Evolutionary conservation across 2,113 vertebrate species (phyloP).

Genomic region (Pseudopodoces humilis): DNA sequence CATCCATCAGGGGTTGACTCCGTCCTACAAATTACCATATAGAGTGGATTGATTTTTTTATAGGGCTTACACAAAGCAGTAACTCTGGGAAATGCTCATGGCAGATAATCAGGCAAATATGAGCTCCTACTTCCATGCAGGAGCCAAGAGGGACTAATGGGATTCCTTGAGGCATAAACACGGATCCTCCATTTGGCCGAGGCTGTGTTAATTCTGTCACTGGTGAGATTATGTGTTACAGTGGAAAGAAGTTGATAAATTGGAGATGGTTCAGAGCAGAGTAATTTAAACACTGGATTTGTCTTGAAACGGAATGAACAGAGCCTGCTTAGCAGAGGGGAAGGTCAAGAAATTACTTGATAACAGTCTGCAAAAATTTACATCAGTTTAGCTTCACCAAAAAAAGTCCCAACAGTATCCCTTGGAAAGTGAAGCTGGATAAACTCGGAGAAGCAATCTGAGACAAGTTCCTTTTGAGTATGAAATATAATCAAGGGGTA

Average conservation of each 20-base stretch:
- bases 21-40: constrained; percentile 17
- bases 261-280: neutral
- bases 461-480: neutral
- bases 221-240: neutral
- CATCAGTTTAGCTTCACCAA: neutral
- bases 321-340: neutral
- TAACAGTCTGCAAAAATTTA: neutral
- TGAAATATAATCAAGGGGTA: neutral
- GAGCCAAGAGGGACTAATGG: neutral
- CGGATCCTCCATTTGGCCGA: neutral
- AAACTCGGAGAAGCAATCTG: neutral
- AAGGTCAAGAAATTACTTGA: constrained; percentile 12
- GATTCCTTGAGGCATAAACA: constrained; percentile 18
- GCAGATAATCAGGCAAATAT: constrained; percentile 8
- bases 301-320: neutral
- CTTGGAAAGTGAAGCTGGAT: neutral
- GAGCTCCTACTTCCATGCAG: neutral
- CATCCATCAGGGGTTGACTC: neutral
- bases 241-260: neutral
- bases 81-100: neutral
- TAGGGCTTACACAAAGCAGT: neutral
- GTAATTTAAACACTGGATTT: neutral
- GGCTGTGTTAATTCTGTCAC: neutral
- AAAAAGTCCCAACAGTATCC: neutral
- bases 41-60: constrained; percentile 10